Evolutionary conservation across 2,888 invertebrate species (phyloP).

Genomic region (Amblyjoppa proteus): DNA sequence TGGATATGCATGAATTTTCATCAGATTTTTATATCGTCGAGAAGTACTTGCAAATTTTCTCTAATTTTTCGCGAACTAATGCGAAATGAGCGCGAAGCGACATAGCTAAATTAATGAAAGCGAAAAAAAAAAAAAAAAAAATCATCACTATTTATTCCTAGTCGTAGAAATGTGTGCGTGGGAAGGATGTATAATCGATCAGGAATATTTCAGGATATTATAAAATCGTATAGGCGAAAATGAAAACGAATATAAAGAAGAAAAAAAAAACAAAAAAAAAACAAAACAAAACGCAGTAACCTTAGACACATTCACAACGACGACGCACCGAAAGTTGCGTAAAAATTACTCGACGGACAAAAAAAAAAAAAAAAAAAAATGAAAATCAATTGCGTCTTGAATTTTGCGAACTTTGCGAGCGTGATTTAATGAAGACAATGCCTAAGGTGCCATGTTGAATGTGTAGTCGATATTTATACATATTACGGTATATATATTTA

Average conservation of each 20-base stretch:
- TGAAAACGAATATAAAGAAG: conserved; percentile 10
- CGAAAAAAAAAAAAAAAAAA: neutral
- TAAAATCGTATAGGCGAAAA: conserved; percentile 36
- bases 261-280: conserved; percentile 13
- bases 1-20: too few relatives aligned
- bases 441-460: conserved; percentile 58
- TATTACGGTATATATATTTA: conserved; percentile 6
- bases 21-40: too few relatives aligned
- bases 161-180: conserved; percentile 45
- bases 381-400: conserved; percentile 28
- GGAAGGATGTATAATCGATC: conserved; percentile 42
- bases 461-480: conserved; percentile 37
- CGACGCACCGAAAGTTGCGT: conserved; percentile 28
- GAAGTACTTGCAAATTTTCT: too few relatives aligned
- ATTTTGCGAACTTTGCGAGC: conserved; percentile 29
- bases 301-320: conserved; percentile 30
- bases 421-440: conserved; percentile 47
- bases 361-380: neutral
- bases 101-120: neutral
- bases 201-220: conserved; percentile 48
- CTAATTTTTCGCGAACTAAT: too few relatives aligned
- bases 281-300: neutral
- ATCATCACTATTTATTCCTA: conserved; percentile 51
- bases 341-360: conserved; percentile 26
- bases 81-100: too few relatives aligned